Percentiles rank a stretch among this genome's conserved stretches.
These are phyloP conservation scores for Plectus sambesii DNA, from an alignment of 1,140 invertebrate genomes.

Conservation along the genomic window DNA sequence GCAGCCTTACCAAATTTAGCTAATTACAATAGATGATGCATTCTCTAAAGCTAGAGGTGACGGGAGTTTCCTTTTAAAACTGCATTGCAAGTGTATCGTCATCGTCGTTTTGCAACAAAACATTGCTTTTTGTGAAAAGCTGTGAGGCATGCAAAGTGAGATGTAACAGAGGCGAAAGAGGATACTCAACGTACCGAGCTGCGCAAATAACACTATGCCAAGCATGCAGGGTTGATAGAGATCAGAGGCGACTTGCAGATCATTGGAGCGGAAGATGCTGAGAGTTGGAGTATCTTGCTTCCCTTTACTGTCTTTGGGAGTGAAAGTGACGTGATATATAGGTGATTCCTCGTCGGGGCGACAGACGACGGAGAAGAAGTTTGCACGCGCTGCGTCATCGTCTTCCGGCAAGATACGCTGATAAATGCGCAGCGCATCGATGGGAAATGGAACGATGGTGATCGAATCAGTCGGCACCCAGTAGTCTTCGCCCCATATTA, in stretches of 20 bases:
- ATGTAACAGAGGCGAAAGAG: slow-evolving; percentile 7
- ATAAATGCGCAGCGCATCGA: slow-evolving; percentile 16
- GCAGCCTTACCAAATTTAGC: too few species aligned
- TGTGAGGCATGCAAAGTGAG: too few species aligned
- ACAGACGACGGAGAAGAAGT: too few species aligned
- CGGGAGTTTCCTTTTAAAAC: slow-evolving; percentile 4
- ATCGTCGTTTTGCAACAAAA: slow-evolving; percentile 9
- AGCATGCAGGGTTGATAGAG: slow-evolving; percentile 18
- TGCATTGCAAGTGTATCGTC: slow-evolving; percentile 3
- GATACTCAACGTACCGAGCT: slow-evolving; percentile 14
- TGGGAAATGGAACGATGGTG: slow-evolving; percentile 21
- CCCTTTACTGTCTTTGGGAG: too few species aligned
- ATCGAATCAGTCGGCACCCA: slow-evolving; percentile 24
- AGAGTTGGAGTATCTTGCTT: too few species aligned
- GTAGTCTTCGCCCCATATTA: slow-evolving; percentile 21
- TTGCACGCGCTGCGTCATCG: too few species aligned
- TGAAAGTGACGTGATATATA: too few species aligned
- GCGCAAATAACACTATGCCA: slow-evolving; percentile 15
- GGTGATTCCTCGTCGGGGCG: too few species aligned
- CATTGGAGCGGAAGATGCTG: slow-evolving; percentile 20
- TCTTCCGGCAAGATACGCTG: too few species aligned
- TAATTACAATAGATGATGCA: too few species aligned
- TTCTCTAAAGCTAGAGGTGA: too few species aligned
- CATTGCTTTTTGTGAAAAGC: too few species aligned
- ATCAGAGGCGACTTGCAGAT: slow-evolving; percentile 21